phyloP scores from a whole-genome alignment of 1,140 invertebrate species.

The Drosophila auraria region DNA sequence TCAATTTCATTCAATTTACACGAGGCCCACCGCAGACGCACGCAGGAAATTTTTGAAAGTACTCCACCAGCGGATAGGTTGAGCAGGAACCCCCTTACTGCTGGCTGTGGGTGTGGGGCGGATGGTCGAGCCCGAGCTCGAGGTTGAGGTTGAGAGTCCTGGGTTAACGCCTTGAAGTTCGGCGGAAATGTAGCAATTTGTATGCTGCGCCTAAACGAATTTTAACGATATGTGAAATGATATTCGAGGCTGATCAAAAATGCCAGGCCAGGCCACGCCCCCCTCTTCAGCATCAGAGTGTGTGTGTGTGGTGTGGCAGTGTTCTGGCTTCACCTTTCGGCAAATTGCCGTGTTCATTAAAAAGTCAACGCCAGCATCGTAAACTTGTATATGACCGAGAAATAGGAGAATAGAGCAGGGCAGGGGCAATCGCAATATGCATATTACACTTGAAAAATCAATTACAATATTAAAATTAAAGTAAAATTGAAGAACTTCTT shows the following conservation, averaged over 20 bases:
- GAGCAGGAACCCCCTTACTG: background rate
- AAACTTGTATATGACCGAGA: conserved; percentile 53
- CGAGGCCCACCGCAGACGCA: conserved; percentile 69
- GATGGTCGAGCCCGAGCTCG: background rate
- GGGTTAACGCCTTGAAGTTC: conserved; percentile 61
- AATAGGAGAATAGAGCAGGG: conserved; percentile 27
- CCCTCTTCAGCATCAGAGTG: conserved; percentile 1
- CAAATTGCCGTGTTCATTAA: conserved; percentile 82
- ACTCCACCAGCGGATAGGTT: conserved; percentile 27
- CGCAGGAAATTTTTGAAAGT: conserved; percentile 72
- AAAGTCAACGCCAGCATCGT: conserved; percentile 76
- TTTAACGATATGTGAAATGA: conserved; percentile 84
- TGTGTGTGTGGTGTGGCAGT: conserved; percentile 15
- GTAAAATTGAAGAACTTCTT: no score
- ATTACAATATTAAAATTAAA: conserved; percentile 19
- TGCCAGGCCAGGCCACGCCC: conserved; percentile 49
- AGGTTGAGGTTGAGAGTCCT: conserved; percentile 4
- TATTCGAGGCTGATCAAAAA: conserved; percentile 82
- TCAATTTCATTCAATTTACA: conserved; percentile 83
- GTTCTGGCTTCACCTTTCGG: conserved; percentile 67
- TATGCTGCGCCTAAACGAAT: conserved; percentile 83
- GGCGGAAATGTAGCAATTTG: conserved; percentile 82
- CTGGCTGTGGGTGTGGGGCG: background rate
- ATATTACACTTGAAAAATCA: conserved; percentile 51
- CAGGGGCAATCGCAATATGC: conserved; percentile 47